Conservation (phyloP, 2,888 invertebrate species). For the Ceriagrion tenellum region DNA sequence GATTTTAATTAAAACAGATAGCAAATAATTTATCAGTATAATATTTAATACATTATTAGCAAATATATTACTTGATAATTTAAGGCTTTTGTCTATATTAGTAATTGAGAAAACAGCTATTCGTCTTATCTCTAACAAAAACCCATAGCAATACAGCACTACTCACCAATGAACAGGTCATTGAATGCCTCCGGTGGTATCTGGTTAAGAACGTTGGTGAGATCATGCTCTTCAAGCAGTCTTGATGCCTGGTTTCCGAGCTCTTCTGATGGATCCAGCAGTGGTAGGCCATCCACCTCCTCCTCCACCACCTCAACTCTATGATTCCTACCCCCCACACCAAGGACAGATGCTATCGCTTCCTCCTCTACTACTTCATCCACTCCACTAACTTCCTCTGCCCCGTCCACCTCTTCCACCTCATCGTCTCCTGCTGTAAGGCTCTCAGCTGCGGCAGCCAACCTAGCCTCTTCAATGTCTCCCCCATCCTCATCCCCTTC, state of each 20-base stretch:
- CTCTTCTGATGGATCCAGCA: conserved; percentile 80
- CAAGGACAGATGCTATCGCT: conserved; percentile 46
- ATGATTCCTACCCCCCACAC: conserved; percentile 26
- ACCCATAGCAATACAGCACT: neutral
- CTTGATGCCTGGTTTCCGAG: conserved; percentile 84
- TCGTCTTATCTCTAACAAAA: too few relatives aligned
- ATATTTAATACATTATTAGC: too few relatives aligned
- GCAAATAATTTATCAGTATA: too few relatives aligned
- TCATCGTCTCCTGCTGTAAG: neutral
- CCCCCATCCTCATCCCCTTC: conserved; percentile 52
- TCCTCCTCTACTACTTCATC: conserved; percentile 72
- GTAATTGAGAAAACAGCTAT: too few relatives aligned
- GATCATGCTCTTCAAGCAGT: conserved; percentile 82
- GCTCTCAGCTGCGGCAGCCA: conserved; percentile 56
- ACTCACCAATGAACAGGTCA: conserved; percentile 87
- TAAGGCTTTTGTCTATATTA: too few relatives aligned
- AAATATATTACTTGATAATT: too few relatives aligned
- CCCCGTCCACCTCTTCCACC: conserved; percentile 79
- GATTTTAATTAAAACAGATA: too few relatives aligned
- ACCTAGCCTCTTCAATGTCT: conserved; percentile 50
- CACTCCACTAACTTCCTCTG: conserved; percentile 80
- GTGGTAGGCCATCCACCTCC: conserved; percentile 79
- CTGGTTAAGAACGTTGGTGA: conserved; percentile 88
- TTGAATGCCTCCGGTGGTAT: conserved; percentile 91
- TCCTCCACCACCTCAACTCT: conserved; percentile 73